Evolutionary conservation across 2,113 vertebrate genomes (phyloP).

Genomic region (Nesogale talazaci): DNA sequence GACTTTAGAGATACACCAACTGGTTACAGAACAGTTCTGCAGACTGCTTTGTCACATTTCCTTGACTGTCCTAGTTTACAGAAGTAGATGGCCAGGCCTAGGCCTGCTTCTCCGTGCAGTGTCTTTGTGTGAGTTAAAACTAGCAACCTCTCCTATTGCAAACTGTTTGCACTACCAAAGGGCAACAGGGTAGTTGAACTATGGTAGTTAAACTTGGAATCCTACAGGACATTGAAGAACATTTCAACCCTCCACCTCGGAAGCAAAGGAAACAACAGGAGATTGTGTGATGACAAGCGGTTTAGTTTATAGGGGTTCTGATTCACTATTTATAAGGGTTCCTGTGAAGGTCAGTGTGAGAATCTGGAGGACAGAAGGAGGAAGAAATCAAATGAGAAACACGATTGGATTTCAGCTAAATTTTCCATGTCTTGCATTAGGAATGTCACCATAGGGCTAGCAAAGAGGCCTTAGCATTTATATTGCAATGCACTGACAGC

Average conservation of each 20-base stretch:
- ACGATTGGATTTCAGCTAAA: not conserved
- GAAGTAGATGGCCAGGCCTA: not conserved
- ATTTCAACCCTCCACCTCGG: constrained; percentile 30
- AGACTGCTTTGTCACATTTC: not conserved
- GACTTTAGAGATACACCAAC: not conserved
- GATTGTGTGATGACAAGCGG: not conserved
- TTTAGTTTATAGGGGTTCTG: constrained; percentile 44
- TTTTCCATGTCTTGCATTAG: constrained; percentile 33
- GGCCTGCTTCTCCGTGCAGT: not conserved
- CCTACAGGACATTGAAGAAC: not conserved
- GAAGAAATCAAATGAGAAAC: constrained; percentile 41
- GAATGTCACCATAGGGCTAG: not conserved
- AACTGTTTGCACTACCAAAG: not conserved
- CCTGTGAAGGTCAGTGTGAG: constrained; percentile 34
- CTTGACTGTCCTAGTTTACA: not conserved
- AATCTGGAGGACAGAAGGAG: constrained; percentile 6
- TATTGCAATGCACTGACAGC: not conserved
- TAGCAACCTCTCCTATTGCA: not conserved
- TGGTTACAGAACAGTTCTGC: not conserved
- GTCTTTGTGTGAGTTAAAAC: not conserved
- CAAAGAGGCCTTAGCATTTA: not conserved
- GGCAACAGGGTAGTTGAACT: no score
- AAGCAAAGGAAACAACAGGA: not conserved
- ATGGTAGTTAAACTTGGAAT: constrained; percentile 29
- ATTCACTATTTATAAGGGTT: constrained; percentile 40